phyloP scores from a whole-genome alignment of 1,140 invertebrate species.

The Agrypnia vestita region DNA sequence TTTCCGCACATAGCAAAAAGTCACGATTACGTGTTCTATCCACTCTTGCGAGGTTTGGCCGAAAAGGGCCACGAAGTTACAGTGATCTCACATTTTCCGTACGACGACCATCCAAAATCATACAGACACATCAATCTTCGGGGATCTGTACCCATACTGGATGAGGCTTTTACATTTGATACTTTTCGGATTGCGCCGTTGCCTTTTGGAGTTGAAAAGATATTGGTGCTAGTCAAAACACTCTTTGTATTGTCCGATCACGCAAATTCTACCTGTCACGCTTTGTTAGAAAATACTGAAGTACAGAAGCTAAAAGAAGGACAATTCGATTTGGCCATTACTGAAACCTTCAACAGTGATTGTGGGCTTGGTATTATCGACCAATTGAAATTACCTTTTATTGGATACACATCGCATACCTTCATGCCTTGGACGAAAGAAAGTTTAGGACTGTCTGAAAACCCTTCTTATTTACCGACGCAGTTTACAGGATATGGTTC shows the following conservation, averaged over 20 bases:
- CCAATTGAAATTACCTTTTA: constrained; percentile 58
- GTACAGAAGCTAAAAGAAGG: constrained; percentile 69
- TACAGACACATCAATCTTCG: constrained; percentile 75
- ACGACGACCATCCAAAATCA: constrained; percentile 69
- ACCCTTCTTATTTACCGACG: constrained; percentile 61
- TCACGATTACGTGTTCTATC: constrained; percentile 80
- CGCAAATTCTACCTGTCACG: constrained; percentile 64
- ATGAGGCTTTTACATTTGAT: constrained; percentile 52
- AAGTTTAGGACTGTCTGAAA: constrained; percentile 58
- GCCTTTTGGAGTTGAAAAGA: constrained; percentile 11
- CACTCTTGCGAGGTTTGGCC: constrained; percentile 77
- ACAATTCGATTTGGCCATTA: constrained; percentile 63
- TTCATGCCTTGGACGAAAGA: constrained; percentile 60
- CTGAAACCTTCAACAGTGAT: constrained; percentile 61
- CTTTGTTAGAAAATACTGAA: constrained; percentile 65
- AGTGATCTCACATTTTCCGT: constrained; percentile 78
- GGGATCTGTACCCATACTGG: constrained; percentile 62
- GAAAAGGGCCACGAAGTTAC: constrained; percentile 80
- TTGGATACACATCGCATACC: constrained; percentile 59
- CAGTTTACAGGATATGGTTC: constrained; percentile 53
- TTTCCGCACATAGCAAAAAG: constrained; percentile 79
- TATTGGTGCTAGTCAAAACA: constrained; percentile 8
- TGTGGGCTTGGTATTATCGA: constrained; percentile 61
- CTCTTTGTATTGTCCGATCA: constrained; percentile 22
- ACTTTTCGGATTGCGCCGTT: constrained; percentile 53